Conservation (phyloP, 1,140 invertebrate species). For the Hyphantria cunea region DNA sequence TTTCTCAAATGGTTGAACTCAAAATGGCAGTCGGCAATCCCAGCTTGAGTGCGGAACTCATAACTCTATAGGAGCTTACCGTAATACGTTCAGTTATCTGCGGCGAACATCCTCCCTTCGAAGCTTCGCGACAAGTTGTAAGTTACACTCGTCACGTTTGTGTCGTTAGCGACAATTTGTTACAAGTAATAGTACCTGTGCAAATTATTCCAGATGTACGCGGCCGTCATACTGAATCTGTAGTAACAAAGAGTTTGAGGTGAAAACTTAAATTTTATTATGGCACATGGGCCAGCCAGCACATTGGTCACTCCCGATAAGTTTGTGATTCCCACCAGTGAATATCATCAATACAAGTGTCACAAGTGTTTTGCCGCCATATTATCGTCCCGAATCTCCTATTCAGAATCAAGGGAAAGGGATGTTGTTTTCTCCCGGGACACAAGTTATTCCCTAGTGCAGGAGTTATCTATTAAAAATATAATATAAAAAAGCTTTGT, state of each 20-base stretch:
- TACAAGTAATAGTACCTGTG: conserved; percentile 48
- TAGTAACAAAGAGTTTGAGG: not conserved
- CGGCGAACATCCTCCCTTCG: conserved; percentile 29
- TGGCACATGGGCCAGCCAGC: no score
- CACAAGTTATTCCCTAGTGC: no score
- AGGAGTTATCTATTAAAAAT: no score
- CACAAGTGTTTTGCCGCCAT: no score
- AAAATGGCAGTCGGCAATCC: conserved; percentile 41
- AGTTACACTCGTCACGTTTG: conserved; percentile 48
- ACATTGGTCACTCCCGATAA: no score
- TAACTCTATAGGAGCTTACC: conserved; percentile 47
- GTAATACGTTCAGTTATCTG: conserved; percentile 46
- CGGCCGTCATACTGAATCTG: conserved; percentile 37
- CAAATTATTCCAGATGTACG: conserved; percentile 41
- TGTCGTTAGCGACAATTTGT: conserved; percentile 58
- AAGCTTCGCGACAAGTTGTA: conserved; percentile 30
- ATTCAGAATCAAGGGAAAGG: no score
- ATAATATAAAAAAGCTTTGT: no score
- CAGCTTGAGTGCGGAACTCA: conserved; percentile 47
- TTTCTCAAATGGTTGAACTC: conserved; percentile 15
- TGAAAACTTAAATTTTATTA: no score
- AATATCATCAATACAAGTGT: no score
- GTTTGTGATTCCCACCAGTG: no score
- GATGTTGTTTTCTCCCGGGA: no score
- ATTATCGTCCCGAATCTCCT: no score